phyloP scores from a whole-genome alignment of 1,140 invertebrate genomes.

The Drosophila biarmipes region DNA sequence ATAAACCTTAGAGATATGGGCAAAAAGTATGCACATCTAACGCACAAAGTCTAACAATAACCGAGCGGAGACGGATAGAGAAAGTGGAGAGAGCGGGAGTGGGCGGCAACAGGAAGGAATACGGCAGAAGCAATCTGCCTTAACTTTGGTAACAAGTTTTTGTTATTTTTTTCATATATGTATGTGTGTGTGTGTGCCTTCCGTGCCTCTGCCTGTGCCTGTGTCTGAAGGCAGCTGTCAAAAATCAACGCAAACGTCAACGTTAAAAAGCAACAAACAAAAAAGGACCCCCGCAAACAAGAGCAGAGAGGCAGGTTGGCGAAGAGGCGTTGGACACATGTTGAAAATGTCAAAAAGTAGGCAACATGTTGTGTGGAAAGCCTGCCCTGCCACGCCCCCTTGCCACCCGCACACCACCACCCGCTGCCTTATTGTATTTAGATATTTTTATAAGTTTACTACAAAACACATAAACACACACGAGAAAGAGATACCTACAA shows the following conservation, averaged over 20 bases:
- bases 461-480: constrained; percentile 41
- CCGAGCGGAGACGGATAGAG: constrained; percentile 20
- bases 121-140: constrained; percentile 69
- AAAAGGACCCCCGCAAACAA: constrained; percentile 19
- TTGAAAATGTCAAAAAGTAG: constrained; percentile 83
- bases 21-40: constrained; percentile 69
- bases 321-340: constrained; percentile 70
- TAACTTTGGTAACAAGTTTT: constrained; percentile 81
- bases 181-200: constrained; percentile 7
- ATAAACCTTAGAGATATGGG: constrained; percentile 81
- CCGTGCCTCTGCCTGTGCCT: constrained; percentile 35
- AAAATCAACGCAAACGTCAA: constrained; percentile 81
- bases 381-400: constrained; percentile 9
- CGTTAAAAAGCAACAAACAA: constrained; percentile 73
- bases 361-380: constrained; percentile 73
- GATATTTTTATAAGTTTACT: constrained; percentile 67
- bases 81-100: neutral
- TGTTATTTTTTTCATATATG: constrained; percentile 69
- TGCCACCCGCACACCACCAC: constrained; percentile 13
- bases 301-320: constrained; percentile 7
- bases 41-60: constrained; percentile 79
- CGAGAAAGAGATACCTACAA: constrained; percentile 4
- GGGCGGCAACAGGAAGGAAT: constrained; percentile 6
- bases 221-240: constrained; percentile 78
- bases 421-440: constrained; percentile 56